Conservation (phyloP, 2,113 vertebrate genomes). For the Sander vitreus region DNA sequence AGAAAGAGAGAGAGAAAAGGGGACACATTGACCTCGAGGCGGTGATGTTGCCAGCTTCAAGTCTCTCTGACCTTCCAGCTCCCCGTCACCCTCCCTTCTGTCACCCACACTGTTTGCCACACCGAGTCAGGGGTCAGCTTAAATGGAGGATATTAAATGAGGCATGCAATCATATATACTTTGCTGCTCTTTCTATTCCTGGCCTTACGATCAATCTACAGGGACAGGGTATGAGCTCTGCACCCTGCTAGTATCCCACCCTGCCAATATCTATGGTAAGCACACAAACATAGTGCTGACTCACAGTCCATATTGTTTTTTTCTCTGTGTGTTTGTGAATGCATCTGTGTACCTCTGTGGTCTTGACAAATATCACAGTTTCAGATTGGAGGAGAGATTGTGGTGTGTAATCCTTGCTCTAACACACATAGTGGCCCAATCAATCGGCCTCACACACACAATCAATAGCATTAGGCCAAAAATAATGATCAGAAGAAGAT, state of each 20-base stretch:
- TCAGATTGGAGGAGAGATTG: conserved; percentile 49
- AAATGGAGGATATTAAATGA: conserved; percentile 42
- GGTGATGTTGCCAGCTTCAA: conserved; percentile 45
- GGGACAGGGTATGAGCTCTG: conserved; percentile 35
- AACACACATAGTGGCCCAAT: conserved; percentile 1
- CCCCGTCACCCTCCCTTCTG: conserved; percentile 3
- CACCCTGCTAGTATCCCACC: conserved; percentile 23
- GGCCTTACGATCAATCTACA: conserved; percentile 52
- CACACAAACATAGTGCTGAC: conserved; percentile 51
- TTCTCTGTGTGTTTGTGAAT: neutral
- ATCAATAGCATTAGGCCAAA: conserved; percentile 28
- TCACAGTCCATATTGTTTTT: conserved; percentile 45
- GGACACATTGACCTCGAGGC: conserved; percentile 23
- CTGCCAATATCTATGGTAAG: conserved; percentile 47
- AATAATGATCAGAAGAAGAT: conserved; percentile 15
- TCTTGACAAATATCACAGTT: conserved; percentile 36
- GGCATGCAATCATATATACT: conserved; percentile 44
- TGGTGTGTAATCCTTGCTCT: conserved; percentile 10
- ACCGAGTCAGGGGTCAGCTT: conserved; percentile 31
- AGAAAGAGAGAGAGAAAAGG: neutral
- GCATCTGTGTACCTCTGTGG: conserved; percentile 15
- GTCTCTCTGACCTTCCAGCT: conserved; percentile 55
- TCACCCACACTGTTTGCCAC: conserved; percentile 25
- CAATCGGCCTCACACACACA: neutral
- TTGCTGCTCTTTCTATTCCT: conserved; percentile 51